phyloP scores from a whole-genome alignment of 2,797 vertebrate genomes.

The Limosa lapponica region DNA sequence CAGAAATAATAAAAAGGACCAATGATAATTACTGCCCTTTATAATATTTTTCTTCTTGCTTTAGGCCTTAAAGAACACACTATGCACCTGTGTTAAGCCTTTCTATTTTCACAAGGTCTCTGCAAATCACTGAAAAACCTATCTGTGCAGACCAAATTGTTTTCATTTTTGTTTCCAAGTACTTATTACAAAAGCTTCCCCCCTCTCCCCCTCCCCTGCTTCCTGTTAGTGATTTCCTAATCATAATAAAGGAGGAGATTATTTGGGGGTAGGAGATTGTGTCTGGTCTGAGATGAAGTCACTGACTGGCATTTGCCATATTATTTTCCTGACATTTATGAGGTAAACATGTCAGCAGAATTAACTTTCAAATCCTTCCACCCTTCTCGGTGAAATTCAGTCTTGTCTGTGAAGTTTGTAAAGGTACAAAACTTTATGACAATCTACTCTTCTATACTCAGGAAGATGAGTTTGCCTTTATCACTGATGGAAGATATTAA shows the following conservation, averaged over 20 bases:
- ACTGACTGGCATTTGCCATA: neutral
- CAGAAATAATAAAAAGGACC: neutral
- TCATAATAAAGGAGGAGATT: neutral
- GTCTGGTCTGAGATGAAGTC: neutral
- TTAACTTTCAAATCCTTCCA: conserved; percentile 6
- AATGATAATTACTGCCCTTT: neutral
- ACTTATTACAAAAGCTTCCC: neutral
- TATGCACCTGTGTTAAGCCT: neutral
- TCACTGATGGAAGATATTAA: neutral
- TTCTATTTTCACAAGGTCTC: neutral
- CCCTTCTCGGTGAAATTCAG: neutral
- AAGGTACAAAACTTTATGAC: neutral
- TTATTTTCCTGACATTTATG: neutral
- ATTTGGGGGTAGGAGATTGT: neutral
- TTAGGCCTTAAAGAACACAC: neutral
- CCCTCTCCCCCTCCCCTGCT: neutral
- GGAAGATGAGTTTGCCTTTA: neutral
- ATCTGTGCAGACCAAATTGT: neutral
- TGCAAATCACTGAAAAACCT: neutral
- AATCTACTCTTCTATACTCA: neutral
- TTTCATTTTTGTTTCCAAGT: neutral
- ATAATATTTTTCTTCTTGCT: neutral
- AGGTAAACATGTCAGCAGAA: neutral
- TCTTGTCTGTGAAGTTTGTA: neutral
- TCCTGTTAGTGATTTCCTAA: neutral